Conservation (phyloP, 2,797 vertebrate species). For the Pantherophis vulpinus region DNA sequence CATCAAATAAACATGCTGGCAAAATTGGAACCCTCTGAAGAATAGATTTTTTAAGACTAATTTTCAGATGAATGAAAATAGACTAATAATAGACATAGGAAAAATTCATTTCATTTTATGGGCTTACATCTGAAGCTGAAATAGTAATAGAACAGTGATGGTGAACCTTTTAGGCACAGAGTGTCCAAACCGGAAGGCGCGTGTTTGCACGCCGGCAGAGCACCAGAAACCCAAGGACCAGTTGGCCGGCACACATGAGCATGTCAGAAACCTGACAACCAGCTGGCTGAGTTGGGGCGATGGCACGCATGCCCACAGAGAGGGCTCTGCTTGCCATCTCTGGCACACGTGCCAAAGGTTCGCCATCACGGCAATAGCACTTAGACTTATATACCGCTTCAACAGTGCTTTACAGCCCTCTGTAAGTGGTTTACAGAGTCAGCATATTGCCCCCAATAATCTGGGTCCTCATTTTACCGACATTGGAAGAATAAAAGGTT, state of each 20-base stretch:
- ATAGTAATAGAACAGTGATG: neutral
- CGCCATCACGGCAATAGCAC: too few relatives aligned
- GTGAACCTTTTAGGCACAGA: too few relatives aligned
- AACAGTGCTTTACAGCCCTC: neutral
- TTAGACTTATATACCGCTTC: neutral
- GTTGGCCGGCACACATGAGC: too few relatives aligned
- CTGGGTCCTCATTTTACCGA: neutral
- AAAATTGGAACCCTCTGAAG: neutral
- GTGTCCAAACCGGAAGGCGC: too few relatives aligned
- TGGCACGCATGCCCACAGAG: too few relatives aligned
- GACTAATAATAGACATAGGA: neutral
- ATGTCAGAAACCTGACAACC: too few relatives aligned
- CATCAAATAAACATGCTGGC: neutral
- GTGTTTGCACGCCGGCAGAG: too few relatives aligned
- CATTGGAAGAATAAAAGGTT: neutral
- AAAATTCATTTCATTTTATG: neutral
- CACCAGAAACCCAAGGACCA: too few relatives aligned
- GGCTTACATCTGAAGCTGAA: neutral
- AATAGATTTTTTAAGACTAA: neutral
- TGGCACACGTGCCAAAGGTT: too few relatives aligned
- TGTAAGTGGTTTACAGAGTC: too few relatives aligned
- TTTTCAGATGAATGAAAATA: neutral
- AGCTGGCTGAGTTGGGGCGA: too few relatives aligned
- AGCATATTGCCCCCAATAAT: neutral
- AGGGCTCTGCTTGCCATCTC: too few relatives aligned